phyloP scores from a whole-genome alignment of 1,140 invertebrate species.

The Bombus consobrinus region DNA sequence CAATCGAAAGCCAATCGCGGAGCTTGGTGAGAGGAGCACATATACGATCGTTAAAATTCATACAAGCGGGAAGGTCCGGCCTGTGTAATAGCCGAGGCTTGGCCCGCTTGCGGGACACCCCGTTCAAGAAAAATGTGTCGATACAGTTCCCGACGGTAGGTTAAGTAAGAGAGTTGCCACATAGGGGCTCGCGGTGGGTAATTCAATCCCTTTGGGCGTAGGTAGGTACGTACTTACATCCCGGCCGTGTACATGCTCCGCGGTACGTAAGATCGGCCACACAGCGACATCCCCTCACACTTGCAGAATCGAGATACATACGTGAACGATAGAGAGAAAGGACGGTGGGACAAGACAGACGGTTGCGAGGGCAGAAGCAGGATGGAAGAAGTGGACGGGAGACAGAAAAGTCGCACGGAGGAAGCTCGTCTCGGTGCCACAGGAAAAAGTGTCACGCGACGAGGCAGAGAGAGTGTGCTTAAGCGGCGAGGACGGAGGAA shows the following conservation, averaged over 20 bases:
- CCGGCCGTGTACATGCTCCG: slow-evolving; percentile 51
- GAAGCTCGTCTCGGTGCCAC: slow-evolving; percentile 29
- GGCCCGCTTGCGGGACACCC: slow-evolving; percentile 65
- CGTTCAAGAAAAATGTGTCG: slow-evolving; percentile 63
- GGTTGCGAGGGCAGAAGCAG: not conserved
- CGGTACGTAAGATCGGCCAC: slow-evolving; percentile 60
- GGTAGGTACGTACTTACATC: slow-evolving; percentile 67
- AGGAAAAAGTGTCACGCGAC: slow-evolving; percentile 14
- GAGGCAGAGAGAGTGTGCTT: not conserved
- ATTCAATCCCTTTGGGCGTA: slow-evolving; percentile 68
- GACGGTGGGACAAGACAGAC: not conserved
- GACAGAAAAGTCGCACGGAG: slow-evolving; percentile 43
- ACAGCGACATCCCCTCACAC: slow-evolving; percentile 28
- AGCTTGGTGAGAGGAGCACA: not conserved
- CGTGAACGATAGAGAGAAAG: not conserved
- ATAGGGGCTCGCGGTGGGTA: slow-evolving; percentile 70
- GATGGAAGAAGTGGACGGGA: slow-evolving; percentile 6
- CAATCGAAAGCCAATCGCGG: too few relatives aligned
- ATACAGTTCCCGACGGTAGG: slow-evolving; percentile 70
- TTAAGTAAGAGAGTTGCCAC: slow-evolving; percentile 74
- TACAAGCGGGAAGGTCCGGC: slow-evolving; percentile 4
- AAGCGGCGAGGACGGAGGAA: not conserved
- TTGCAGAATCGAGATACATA: not conserved
- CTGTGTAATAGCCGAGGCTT: not conserved
- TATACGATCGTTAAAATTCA: slow-evolving; percentile 25